Percentiles rank a stretch among this genome's conserved stretches.
phyloP scores from a whole-genome alignment of 1,140 invertebrate species.

The Amyelois transitella region DNA sequence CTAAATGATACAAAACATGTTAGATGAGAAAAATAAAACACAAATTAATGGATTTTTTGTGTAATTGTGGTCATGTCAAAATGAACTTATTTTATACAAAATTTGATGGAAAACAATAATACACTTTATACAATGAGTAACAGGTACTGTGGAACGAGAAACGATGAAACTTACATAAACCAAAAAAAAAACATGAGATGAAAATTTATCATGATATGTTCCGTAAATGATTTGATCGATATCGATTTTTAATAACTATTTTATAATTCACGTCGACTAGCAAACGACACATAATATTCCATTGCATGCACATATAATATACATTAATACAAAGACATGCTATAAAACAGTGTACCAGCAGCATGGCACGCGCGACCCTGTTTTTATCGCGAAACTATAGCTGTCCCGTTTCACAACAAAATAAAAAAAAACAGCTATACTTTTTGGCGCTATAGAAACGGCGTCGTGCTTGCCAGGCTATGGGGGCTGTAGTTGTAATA shows the following conservation, averaged over 20 bases:
- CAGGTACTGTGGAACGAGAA: slow-evolving; percentile 15
- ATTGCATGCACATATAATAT: neutral
- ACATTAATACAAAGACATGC: slow-evolving; percentile 5
- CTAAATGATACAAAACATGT: too few species aligned
- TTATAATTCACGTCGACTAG: slow-evolving; percentile 21
- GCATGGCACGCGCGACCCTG: too few species aligned
- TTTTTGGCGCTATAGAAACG: too few species aligned
- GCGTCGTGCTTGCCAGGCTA: too few species aligned
- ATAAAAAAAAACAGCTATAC: too few species aligned
- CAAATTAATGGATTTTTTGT: slow-evolving; percentile 39
- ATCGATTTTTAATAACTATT: neutral
- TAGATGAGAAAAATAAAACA: slow-evolving; percentile 37
- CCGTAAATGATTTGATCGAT: neutral
- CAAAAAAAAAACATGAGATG: neutral
- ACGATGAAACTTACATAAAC: neutral
- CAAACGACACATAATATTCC: slow-evolving; percentile 8
- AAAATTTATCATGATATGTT: neutral
- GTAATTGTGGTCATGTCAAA: slow-evolving; percentile 32
- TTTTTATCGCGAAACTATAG: too few species aligned
- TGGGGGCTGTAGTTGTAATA: neutral
- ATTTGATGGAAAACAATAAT: slow-evolving; percentile 10
- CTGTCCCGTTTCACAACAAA: too few species aligned
- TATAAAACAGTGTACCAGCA: slow-evolving; percentile 1
- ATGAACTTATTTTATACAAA: slow-evolving; percentile 18
- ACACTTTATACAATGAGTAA: slow-evolving; percentile 11